phyloP scores from a whole-genome alignment of 2,888 invertebrate genomes.

The Endomychus coccineus region DNA sequence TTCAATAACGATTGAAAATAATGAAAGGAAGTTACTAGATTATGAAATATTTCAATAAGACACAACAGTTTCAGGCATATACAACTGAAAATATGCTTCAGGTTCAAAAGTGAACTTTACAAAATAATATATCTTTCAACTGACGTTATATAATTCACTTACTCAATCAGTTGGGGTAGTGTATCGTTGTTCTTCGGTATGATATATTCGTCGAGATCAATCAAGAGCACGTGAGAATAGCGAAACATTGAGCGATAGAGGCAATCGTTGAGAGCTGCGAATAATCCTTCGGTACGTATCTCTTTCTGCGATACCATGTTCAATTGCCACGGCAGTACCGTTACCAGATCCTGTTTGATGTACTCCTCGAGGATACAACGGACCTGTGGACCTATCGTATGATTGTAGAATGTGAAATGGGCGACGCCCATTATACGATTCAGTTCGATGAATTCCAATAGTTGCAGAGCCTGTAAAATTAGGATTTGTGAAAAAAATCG shows the following conservation, averaged over 20 bases:
- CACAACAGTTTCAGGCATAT: no score
- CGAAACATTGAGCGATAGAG: slow-evolving; percentile 82
- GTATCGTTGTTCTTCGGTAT: slow-evolving; percentile 74
- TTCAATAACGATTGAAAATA: no score
- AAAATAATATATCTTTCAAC: no score
- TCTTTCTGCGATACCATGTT: slow-evolving; percentile 83
- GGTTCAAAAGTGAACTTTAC: no score
- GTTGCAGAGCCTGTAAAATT: slow-evolving; percentile 57
- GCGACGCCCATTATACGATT: slow-evolving; percentile 75
- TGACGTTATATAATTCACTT: no score
- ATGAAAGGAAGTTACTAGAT: no score
- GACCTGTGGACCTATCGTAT: slow-evolving; percentile 73
- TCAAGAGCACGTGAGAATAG: slow-evolving; percentile 73
- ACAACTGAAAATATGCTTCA: no score
- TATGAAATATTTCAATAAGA: no score
- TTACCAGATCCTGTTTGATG: slow-evolving; percentile 54
- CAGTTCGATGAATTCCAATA: slow-evolving; percentile 84
- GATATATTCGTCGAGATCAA: slow-evolving; percentile 86
- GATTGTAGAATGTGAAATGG: slow-evolving; percentile 88
- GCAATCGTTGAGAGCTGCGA: slow-evolving; percentile 90
- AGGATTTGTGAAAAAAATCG: no score
- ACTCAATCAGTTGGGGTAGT: slow-evolving; percentile 64
- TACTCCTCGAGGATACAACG: slow-evolving; percentile 59
- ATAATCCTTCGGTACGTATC: slow-evolving; percentile 86
- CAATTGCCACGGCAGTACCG: slow-evolving; percentile 75